These are phyloP conservation scores for Rhinoptilus africanus DNA, from an alignment of 2,113 vertebrate species.

Conservation along the genomic window DNA sequence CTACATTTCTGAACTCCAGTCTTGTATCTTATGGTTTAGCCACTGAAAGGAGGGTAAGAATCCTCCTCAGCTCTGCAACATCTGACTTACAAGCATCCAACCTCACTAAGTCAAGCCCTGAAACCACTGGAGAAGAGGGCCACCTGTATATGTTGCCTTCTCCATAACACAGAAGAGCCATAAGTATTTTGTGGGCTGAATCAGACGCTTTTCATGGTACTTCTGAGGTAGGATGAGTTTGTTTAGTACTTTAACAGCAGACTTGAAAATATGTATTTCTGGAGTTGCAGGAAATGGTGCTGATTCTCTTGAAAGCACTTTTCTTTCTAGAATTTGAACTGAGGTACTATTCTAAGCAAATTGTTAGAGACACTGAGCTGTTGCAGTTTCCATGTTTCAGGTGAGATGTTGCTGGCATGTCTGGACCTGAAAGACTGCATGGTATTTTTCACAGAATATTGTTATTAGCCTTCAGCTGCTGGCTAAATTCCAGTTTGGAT, in stretches of 20 bases:
- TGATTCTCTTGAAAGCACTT: not conserved
- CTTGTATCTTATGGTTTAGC: not conserved
- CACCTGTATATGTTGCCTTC: not conserved
- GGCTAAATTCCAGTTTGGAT: conserved; percentile 33
- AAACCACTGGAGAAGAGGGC: not conserved
- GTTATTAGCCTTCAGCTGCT: conserved; percentile 17
- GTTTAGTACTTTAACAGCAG: not conserved
- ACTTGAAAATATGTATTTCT: not conserved
- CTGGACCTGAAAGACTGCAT: conserved; percentile 11
- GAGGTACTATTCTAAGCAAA: not conserved
- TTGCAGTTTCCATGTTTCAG: not conserved
- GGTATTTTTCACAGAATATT: conserved; percentile 22
- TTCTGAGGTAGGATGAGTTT: not conserved
- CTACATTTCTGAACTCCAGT: not conserved
- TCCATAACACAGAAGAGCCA: not conserved
- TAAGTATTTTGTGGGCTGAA: not conserved
- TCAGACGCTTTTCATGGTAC: not conserved
- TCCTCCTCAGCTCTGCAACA: not conserved
- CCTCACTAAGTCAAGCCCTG: not conserved
- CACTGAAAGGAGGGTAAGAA: not conserved
- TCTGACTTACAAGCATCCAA: not conserved
- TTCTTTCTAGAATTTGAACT: not conserved
- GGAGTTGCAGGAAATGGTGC: not conserved
- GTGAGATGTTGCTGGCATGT: not conserved
- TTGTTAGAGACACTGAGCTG: not conserved